These are phyloP conservation scores for Hippocampus kuda DNA, from an alignment of 2,797 vertebrate species.

Conservation along the genomic window DNA sequence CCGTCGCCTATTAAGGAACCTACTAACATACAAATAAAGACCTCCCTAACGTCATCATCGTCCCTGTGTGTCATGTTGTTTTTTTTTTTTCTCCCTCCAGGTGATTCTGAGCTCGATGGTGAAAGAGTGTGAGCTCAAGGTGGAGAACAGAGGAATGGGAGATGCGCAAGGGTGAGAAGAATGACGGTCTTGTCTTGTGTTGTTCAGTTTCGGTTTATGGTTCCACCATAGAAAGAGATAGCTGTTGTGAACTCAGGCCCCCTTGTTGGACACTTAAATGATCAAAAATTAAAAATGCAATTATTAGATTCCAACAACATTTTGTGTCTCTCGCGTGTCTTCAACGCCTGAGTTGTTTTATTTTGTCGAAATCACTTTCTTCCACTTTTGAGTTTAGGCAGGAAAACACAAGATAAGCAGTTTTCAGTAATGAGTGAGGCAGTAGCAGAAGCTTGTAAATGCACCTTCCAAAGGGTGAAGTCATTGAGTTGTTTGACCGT, in stretches of 20 bases:
- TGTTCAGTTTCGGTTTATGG: too few relatives aligned
- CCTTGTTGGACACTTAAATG: too few relatives aligned
- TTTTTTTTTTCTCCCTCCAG: slow-evolving; percentile 46
- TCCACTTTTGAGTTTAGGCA: not conserved
- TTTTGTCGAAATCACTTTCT: not conserved
- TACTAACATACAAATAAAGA: slow-evolving; percentile 1
- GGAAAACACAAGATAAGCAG: not conserved
- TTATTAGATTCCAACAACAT: too few relatives aligned
- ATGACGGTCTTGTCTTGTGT: not conserved
- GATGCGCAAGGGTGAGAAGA: slow-evolving; percentile 88
- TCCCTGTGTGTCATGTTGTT: not conserved
- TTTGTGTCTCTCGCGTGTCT: not conserved
- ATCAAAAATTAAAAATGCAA: too few relatives aligned
- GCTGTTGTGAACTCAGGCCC: too few relatives aligned
- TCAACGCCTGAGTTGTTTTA: not conserved
- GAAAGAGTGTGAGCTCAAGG: slow-evolving; percentile 98
- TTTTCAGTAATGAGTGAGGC: slow-evolving; percentile 35
- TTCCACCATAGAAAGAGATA: too few relatives aligned
- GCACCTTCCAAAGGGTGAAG: slow-evolving; percentile 56
- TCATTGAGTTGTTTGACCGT: slow-evolving; percentile 46
- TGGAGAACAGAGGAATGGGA: slow-evolving; percentile 91
- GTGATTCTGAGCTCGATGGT: slow-evolving; percentile 99
- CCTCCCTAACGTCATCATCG: not conserved
- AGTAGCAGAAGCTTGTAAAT: slow-evolving; percentile 14
- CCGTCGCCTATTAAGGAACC: slow-evolving; percentile 2